Base-by-base conservation (phyloP, 2,113 vertebrate genomes). In the Trogon melanurus region DNA sequence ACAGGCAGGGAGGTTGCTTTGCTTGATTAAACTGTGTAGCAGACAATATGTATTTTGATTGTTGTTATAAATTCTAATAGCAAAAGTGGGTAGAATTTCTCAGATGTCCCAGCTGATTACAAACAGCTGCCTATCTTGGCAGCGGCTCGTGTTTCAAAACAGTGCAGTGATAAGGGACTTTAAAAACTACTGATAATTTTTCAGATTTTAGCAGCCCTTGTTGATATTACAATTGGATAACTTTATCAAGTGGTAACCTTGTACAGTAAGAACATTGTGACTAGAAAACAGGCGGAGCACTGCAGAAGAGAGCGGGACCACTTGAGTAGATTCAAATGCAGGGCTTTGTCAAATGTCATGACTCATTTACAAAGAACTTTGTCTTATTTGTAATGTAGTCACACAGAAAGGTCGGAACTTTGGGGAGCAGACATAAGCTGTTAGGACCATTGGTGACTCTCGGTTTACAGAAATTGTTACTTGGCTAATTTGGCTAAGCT, bases 21-120 rank as follows among this genome's bases (percentile, higher is more conserved):
- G 66, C 65, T 95, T 85, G 94, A 93, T 96, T 96, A 88, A 95
- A 91, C 92, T 93, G n/a, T 64, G 44, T 91, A 73, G 51, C 70
- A 81, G 90, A 32, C 64, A 72, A 19, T 27, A 54, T 85, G 20
- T 83, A 60, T 86, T 87, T 93, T 85, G 88, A 87, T 69, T 93
- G 50, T 92, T 95, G 54, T 88, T 95, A 79, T 66, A 91, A 89
- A 93, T 91, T 80, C 34, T 73, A 58, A 79, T 47, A 62, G 51
- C n/a, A 82, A 48, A 89, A 85, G 27, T 29, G 50, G 71, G 13
- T 26, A 79, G 81, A 67, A 60, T 84, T 66, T 91, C 75, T 87
- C 30, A 89, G 79, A 30, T 81, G 50, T 82, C 29, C 41, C 56
- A 69, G 41, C 3, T 45, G 34, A 34, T 65, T 65, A 32, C 72